Base-by-base conservation (phyloP, 2,113 vertebrate genomes). In the Amphilophus citrinellus region DNA sequence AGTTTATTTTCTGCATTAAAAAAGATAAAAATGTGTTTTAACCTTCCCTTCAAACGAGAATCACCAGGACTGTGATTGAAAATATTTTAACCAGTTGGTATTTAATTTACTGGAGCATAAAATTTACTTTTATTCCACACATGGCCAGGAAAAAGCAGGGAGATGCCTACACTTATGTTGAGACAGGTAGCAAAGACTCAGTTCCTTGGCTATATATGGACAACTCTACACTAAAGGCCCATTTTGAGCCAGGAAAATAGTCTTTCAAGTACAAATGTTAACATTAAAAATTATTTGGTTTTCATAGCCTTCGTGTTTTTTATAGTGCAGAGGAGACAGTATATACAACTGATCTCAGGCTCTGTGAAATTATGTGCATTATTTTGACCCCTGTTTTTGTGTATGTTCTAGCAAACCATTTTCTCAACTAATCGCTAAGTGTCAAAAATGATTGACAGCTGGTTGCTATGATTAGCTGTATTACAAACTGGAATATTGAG, bases 311-410 rank as follows among this genome's bases (percentile, higher is more conserved):
- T 53, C 17, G 6, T 53, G 13, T 53, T 53, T 18, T 18, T 6
- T 53, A 18, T 18, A 7, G 2, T 5, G 4, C 13, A 6, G 13
- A 14, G 5, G 24, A 71, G 24, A 73, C 53, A 32, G n/a, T 18
- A 13, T 3, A n/a, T n/a, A 14, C 24, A 73, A 0, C 18, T 53
- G 30, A 56, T 0, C 68, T 35, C 32, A 8, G 0, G 0, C 66
- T 53, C 53, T 73, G 5, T 73, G 44, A 32, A 73, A 73, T 53
- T 20, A 6, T 10, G 3, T 58, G 65, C 44, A 47, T 44, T 66
- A 24, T 24, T 24, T 42, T 50, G 47, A 71, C 44, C 9, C 15
- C 1, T 44, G 42, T 11, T 44, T 11, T 47, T 20, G 50, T 56
- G 47, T 71, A 13, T 71, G 27, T 71, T 53, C 17, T 27, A 15